A percentile compares a stretch with the other conserved stretches of the same genome.
Conservation (phyloP, 2,797 vertebrate genomes). For the Geotrypetes seraphini region DNA sequence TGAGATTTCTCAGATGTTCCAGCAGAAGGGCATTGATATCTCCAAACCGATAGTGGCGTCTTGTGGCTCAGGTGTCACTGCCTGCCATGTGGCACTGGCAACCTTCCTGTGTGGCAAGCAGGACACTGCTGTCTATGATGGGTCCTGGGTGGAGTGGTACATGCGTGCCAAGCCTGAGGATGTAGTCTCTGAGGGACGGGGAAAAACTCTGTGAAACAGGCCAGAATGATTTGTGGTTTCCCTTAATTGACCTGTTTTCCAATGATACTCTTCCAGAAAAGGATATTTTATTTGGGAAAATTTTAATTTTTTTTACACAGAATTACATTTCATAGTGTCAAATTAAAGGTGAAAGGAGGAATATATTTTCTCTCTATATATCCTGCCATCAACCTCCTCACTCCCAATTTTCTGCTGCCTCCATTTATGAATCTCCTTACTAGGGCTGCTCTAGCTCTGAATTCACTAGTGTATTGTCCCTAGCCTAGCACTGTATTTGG, state of each 20-base stretch:
- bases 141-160: conserved; percentile 90
- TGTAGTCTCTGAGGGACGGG: conserved; percentile 69
- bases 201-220: conserved; percentile 39
- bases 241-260: too few species aligned
- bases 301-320: not conserved
- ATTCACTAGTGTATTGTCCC: too few species aligned
- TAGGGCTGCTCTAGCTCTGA: too few species aligned
- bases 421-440: too few species aligned
- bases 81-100: conserved; percentile 76
- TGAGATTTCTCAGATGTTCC: conserved; percentile 62
- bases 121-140: conserved; percentile 71
- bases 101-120: conserved; percentile 78
- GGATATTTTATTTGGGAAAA: not conserved
- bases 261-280: too few species aligned
- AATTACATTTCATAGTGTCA: too few species aligned
- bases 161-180: conserved; percentile 68
- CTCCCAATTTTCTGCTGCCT: too few species aligned
- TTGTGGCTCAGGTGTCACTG: conserved; percentile 83
- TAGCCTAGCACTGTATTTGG: too few species aligned
- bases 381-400: too few species aligned
- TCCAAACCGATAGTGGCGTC: conserved; percentile 66
- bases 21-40: conserved; percentile 71
- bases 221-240: too few species aligned
- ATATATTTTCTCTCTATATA: too few species aligned
- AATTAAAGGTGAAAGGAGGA: too few species aligned